Conservation (phyloP, 2,797 vertebrate species). For the Arnoldichthys spilopterus region DNA sequence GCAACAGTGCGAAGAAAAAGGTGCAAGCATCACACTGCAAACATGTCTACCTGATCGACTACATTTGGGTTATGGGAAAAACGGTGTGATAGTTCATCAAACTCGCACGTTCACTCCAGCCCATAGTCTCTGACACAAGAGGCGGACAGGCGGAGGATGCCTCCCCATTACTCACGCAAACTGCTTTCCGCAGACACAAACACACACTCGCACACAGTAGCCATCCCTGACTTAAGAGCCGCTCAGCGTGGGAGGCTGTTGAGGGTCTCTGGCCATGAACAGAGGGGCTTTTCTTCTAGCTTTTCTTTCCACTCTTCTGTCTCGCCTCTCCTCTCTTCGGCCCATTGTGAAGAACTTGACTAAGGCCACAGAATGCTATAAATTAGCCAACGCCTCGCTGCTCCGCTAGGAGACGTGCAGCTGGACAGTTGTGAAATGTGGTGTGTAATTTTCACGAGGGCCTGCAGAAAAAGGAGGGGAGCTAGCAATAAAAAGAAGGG, state of each 20-base stretch:
- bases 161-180: conserved; percentile 19
- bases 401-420: conserved; percentile 33
- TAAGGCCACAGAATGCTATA: conserved; percentile 27
- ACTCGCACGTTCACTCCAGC: conserved; percentile 15
- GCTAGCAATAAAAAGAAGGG: conserved; percentile 20
- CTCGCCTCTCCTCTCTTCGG: conserved; percentile 24
- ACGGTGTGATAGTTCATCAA: background rate
- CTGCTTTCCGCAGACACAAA: conserved; percentile 34
- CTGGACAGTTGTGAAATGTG: conserved; percentile 71
- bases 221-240: conserved; percentile 25
- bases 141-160: conserved; percentile 10
- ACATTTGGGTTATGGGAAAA: background rate
- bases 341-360: conserved; percentile 29
- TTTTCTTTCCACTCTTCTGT: conserved; percentile 25
- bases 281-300: conserved; percentile 52
- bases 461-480: conserved; percentile 57
- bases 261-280: conserved; percentile 27
- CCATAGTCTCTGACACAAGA: conserved; percentile 20
- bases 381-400: conserved; percentile 39
- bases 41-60: background rate
- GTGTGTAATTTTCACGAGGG: conserved; percentile 64
- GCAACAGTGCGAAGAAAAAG: background rate
- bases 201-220: conserved; percentile 40
- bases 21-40: background rate
- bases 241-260: conserved; percentile 36